Conservation (phyloP, 1,140 invertebrate species). For the Sarcophaga bullata region DNA sequence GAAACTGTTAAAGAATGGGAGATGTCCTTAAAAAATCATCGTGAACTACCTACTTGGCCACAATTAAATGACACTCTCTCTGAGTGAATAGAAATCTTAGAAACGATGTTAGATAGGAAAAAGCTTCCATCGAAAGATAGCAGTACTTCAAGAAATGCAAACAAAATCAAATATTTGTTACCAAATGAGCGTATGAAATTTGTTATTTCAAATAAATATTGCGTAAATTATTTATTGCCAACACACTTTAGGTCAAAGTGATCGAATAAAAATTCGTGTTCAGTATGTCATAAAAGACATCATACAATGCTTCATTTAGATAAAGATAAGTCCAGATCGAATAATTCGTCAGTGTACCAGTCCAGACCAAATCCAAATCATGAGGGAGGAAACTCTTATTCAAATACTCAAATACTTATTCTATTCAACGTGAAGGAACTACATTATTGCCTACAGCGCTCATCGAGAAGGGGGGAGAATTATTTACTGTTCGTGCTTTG, state of each 20-base stretch:
- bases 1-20: conserved; percentile 23
- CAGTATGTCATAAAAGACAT: conserved; percentile 1
- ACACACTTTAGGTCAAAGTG: conserved; percentile 14
- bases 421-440: neutral
- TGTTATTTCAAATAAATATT: conserved; percentile 21
- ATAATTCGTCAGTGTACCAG: neutral
- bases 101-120: neutral
- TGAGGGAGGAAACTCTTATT: neutral
- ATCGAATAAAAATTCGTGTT: neutral
- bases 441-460: no score
- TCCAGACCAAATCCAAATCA: neutral
- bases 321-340: neutral
- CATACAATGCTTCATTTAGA: conserved; percentile 12
- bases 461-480: neutral
- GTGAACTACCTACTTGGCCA: neutral
- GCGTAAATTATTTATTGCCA: neutral
- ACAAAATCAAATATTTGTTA: neutral
- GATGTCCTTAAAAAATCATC: conserved; percentile 10
- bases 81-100: neutral
- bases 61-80: neutral
- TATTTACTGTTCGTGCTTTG: neutral
- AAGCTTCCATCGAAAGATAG: neutral
- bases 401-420: neutral
- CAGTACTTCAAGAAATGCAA: no score
- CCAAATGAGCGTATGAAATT: neutral